Percentiles rank a stretch among this genome's conserved stretches.
Conservation (phyloP, 2,113 vertebrate genomes). For the Otolemur garnettii region DNA sequence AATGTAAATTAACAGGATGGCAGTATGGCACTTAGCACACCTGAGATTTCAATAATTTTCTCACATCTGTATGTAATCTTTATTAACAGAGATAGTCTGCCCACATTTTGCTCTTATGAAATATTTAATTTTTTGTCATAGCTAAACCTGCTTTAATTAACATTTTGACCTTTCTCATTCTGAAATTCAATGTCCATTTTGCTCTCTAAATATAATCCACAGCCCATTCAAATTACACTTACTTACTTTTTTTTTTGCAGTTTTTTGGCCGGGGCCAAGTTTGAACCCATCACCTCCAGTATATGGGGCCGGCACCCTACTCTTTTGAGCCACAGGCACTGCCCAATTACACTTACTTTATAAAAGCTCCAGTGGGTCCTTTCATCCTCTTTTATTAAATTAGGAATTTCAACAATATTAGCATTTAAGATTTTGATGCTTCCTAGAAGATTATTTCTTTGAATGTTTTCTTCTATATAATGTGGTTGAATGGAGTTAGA, state of each 20-base stretch:
- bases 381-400: constrained; percentile 26
- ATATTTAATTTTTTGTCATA: constrained; percentile 3
- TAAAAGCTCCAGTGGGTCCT: background rate
- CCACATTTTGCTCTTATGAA: background rate
- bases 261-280: too few species aligned
- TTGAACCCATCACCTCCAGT: too few species aligned
- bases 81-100: constrained; percentile 1
- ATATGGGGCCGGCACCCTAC: too few species aligned
- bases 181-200: constrained; percentile 46
- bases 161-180: constrained; percentile 49
- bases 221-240: background rate
- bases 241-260: background rate
- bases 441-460: constrained; percentile 46
- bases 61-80: background rate
- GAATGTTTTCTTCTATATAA: constrained; percentile 32
- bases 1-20: background rate
- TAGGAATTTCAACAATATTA: constrained; percentile 33
- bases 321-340: too few species aligned
- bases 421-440: background rate
- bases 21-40: background rate
- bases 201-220: constrained; percentile 5
- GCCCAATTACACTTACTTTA: background rate
- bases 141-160: constrained; percentile 16
- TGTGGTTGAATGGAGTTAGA: constrained; percentile 43
- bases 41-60: background rate